Percentiles rank a stretch among this genome's conserved stretches.
Evolutionary conservation across 2,888 invertebrate species (phyloP).

Genomic region (Clostera curtula): DNA sequence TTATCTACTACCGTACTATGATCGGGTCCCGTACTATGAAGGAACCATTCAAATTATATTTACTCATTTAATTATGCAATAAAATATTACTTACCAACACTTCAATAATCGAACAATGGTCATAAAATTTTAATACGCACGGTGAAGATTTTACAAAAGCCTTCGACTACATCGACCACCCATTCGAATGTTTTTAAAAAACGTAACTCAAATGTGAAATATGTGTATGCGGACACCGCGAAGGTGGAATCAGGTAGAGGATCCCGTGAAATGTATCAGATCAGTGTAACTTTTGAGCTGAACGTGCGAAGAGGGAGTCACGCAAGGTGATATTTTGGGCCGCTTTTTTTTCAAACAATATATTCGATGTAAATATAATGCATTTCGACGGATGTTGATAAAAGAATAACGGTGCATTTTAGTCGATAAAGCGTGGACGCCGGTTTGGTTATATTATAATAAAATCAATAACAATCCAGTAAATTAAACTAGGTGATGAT

Average conservation of each 20-base stretch:
- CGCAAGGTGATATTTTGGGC: conserved; percentile 51
- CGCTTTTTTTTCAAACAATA: conserved; percentile 40
- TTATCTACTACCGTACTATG: no score
- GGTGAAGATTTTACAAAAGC: conserved; percentile 33
- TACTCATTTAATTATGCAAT: no score
- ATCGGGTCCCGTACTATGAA: no score
- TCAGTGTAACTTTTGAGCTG: conserved; percentile 67
- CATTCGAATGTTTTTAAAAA: conserved; percentile 34
- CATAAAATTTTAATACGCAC: conserved; percentile 23
- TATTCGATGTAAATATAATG: conserved; percentile 1
- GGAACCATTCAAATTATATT: no score
- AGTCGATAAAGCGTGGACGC: no score
- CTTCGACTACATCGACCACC: conserved; percentile 47
- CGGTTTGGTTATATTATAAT: conserved; percentile 15
- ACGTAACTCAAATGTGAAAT: conserved; percentile 35
- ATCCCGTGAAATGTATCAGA: conserved; percentile 67
- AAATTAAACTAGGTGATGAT: no score
- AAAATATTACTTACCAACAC: no score
- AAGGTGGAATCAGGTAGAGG: conserved; percentile 62
- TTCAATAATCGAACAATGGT: conserved; percentile 11
- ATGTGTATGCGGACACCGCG: conserved; percentile 39
- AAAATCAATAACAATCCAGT: no score
- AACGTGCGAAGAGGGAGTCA: conserved; percentile 65
- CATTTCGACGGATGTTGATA: conserved; percentile 32
- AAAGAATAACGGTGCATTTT: conserved; percentile 19